Conservation (phyloP, 2,113 vertebrate species). For the Dipodomys stephensi region DNA sequence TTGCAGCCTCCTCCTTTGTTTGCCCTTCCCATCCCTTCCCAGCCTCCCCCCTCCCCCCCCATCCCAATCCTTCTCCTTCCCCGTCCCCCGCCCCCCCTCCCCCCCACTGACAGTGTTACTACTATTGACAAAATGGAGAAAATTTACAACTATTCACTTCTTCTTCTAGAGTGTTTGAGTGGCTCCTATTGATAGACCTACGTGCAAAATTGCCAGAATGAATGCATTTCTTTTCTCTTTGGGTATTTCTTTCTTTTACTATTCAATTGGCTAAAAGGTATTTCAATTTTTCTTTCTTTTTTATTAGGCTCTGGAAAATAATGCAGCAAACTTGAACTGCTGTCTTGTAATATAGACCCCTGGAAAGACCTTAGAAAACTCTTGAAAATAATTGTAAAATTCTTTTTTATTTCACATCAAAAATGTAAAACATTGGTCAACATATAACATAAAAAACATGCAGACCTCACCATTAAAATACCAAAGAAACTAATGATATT, state of each 20-base stretch:
- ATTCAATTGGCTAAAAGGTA: background rate
- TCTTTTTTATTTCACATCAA: background rate
- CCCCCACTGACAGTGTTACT: no score
- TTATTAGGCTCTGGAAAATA: conserved; percentile 4
- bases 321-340: background rate
- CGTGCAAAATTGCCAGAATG: background rate
- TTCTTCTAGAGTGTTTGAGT: background rate
- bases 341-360: background rate
- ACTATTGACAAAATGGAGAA: background rate
- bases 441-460: background rate
- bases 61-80: no score
- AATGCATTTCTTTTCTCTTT: background rate
- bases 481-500: no score
- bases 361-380: background rate
- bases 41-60: no score
- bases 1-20: no score
- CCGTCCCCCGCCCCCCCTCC: no score
- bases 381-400: background rate
- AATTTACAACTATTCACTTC: background rate
- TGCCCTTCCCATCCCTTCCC: no score
- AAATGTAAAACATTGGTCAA: background rate
- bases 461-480: background rate
- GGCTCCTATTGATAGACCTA: background rate
- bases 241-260: background rate
- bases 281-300: background rate